A percentile compares a stretch with the other conserved stretches of the same genome.
Evolutionary conservation across 2,113 vertebrate genomes (phyloP).

Genomic region (Pachycephala philippinensis): DNA sequence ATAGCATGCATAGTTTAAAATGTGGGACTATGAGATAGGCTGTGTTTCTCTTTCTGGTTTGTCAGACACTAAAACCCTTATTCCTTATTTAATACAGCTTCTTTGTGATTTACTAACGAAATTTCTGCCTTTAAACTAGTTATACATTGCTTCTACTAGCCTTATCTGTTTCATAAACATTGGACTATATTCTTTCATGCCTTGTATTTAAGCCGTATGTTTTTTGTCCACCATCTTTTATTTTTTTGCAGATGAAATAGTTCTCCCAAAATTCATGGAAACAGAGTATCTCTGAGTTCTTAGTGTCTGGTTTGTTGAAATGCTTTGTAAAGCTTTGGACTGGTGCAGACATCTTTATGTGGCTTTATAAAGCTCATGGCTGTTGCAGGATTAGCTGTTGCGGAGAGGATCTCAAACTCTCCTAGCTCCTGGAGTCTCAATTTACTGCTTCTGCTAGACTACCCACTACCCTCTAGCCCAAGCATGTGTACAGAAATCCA

Average conservation of each 20-base stretch:
- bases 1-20: constrained; percentile 66
- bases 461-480: background rate
- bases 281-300: background rate
- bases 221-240: background rate
- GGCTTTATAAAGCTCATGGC: background rate
- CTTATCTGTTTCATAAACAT: constrained; percentile 2
- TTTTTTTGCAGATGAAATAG: background rate
- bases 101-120: constrained; percentile 47
- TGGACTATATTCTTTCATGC: background rate
- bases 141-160: background rate
- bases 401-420: background rate
- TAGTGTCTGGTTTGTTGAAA: background rate
- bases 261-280: background rate
- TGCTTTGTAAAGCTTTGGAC: background rate
- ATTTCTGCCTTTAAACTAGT: constrained; percentile 39
- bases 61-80: background rate
- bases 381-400: background rate
- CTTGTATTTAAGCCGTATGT: background rate
- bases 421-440: background rate
- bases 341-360: background rate
- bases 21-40: constrained; percentile 62
- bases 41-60: constrained; percentile 42
- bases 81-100: constrained; percentile 52
- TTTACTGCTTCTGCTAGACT: background rate
- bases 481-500: background rate